A percentile compares a stretch with the other conserved stretches of the same genome.
Evolutionary conservation across 2,113 vertebrate genomes (phyloP).

Genomic region (Cyanoderma ruficeps): DNA sequence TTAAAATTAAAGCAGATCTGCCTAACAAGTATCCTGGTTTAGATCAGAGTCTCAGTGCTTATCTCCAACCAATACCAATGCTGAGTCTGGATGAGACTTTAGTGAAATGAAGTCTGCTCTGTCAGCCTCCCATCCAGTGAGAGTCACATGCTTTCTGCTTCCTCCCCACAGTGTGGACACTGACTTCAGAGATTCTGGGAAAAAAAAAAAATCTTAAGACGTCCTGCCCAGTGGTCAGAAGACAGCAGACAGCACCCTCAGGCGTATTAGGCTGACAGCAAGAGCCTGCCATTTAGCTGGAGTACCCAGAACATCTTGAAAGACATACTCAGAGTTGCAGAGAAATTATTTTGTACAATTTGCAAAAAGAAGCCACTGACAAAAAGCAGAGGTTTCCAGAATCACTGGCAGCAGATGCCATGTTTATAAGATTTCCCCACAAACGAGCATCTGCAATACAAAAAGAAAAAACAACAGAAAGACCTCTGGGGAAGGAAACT

Average conservation of each 20-base stretch:
- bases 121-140: not conserved
- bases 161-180: fast-evolving
- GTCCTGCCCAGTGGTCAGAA: not conserved
- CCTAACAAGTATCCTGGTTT: not conserved
- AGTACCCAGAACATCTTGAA: not conserved
- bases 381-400: not conserved
- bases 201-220: not conserved
- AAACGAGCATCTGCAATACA: not conserved
- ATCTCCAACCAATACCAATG: not conserved
- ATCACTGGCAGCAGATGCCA: conserved; percentile 3
- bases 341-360: not conserved
- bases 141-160: not conserved
- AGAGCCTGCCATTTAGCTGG: not conserved
- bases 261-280: not conserved
- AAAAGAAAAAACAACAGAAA: not conserved
- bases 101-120: not conserved
- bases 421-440: not conserved
- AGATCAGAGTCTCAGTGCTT: not conserved
- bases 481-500: not conserved
- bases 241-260: not conserved
- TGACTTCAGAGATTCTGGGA: not conserved
- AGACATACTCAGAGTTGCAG: not conserved
- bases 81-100: not conserved
- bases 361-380: not conserved
- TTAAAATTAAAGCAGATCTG: not conserved